Base-by-base conservation (phyloP, 2,888 invertebrate genomes). In the Dione vanillae region DNA sequence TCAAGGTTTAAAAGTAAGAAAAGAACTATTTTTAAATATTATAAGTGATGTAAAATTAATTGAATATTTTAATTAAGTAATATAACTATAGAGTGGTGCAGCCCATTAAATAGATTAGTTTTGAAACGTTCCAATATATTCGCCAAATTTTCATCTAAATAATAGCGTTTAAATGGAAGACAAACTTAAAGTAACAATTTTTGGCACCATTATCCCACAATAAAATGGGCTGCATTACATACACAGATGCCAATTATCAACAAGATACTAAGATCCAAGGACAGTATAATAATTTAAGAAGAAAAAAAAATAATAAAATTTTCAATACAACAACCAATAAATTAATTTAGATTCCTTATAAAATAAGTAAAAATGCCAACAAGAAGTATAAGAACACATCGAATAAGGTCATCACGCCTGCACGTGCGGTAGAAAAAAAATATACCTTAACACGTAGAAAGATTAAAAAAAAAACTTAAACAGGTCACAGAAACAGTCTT, bases 401-500 rank as follows among this genome's bases (percentile, higher is more conserved):
- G 89, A 79, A 88, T 88, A 90, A 88, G 88, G 90, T 87, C 74
- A 58, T 49, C 71, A 73, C 77, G 78, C 75, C 82, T 78, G 78
- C 77, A 80, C 80, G 84, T 82, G 85, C 82, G 77, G 74, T 74
- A 77, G 83, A 80, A 82, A 85, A 79, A 83, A 80, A 82, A 84
- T 79, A 80, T 78, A 82, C 83, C 88, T 86, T 88, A 90, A 90
- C 90, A 85, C 83, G 85, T 87, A 89, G 89, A 90, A 87, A 90
- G 89, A 90, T 90, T 90, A 89, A 77, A 91, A 91, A 90, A 89
- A 77, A 91, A 91, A 91, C 89, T 85, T 88, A 91, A 93, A 93
- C 94, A 94, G 94, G 94, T 94, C 94, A 94, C 94, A 91, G 92
- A 92, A 89, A 94, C 93, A 94, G 94, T 94, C 94, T 94, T 94